phyloP scores from a whole-genome alignment of 2,888 invertebrate species.

The Drosophila robusta region DNA sequence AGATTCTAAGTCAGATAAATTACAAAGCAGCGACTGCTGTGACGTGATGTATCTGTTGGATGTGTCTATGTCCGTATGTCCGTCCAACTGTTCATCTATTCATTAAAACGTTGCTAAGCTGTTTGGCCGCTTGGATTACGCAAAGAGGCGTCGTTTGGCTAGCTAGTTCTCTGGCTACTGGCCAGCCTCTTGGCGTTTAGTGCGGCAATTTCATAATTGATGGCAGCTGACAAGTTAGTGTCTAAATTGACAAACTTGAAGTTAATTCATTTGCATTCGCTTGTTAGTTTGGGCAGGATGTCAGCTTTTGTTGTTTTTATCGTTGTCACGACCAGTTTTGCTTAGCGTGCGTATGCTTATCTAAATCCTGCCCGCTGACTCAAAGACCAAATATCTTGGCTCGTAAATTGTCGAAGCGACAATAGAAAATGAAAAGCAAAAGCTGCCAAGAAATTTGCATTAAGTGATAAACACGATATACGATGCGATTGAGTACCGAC shows the following conservation, averaged over 20 bases:
- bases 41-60: slow-evolving; percentile 55
- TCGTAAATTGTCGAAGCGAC: slow-evolving; percentile 29
- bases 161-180: slow-evolving; percentile 28
- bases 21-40: slow-evolving; percentile 46
- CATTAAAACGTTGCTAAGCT: slow-evolving; percentile 54
- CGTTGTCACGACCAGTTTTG: slow-evolving; percentile 16
- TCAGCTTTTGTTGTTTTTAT: neutral
- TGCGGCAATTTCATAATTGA: slow-evolving; percentile 75
- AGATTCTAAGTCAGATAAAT: slow-evolving; percentile 70
- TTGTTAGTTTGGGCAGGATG: slow-evolving; percentile 36
- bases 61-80: slow-evolving; percentile 14
- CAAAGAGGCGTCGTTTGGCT: slow-evolving; percentile 49
- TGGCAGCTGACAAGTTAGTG: slow-evolving; percentile 71
- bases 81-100: slow-evolving; percentile 33
- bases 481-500: slow-evolving; percentile 1
- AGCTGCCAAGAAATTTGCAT: slow-evolving; percentile 56
- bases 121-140: slow-evolving; percentile 61
- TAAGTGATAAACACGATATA: slow-evolving; percentile 36
- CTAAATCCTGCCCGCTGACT: slow-evolving; percentile 42
- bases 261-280: slow-evolving; percentile 50
- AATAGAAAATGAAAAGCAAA: slow-evolving; percentile 42
- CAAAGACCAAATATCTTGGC: slow-evolving; percentile 9
- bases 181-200: slow-evolving; percentile 24
- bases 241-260: slow-evolving; percentile 61
- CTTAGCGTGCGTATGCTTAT: slow-evolving; percentile 1